Evolutionary conservation across 2,113 vertebrate species (phyloP), one percentile per base, ranked within the genome.

Genomic region (Toxotes jaculatrix): DNA sequence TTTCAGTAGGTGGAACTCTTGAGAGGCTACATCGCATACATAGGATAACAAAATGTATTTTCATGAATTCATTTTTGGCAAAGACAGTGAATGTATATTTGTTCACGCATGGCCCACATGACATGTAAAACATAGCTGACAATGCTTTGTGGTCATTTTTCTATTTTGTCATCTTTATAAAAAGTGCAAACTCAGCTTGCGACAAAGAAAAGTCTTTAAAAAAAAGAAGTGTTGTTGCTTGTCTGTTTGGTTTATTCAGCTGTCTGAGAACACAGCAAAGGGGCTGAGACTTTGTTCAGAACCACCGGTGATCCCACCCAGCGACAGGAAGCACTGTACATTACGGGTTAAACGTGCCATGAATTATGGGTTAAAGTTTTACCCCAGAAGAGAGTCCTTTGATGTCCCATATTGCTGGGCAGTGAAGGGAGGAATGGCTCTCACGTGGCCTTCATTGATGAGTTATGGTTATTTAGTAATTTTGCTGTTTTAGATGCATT

Each of bases 361-460:
- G 79, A 87, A 83, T 88, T 86, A 83, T 77, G 66, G 38, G 63
- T 78, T 72, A 73, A 49, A 49, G 45, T 77, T 87, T 75, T 73
- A 42, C 62, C 56, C 74, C 45, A 27, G 47, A 70, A 80, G 47
- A 86, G 21, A 61, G 23, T 73, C 79, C 68, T 87, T 88, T 80
- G 9, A 81, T 83, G 79, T 80, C n/a, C n/a, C 56, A 70, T 59
- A 83, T 62, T 76, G 74, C 59, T 75, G 47, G 32, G 45, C 45
- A 83, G 65, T 83, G 75, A 74, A 69, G 45, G 47, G 56, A 63
- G 36, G 45, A 86, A 73, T 38, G 62, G 62, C 75, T 62, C 59
- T 80, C 74, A 43, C n/a, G 16, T 83, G 61, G 66, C 56, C 85
- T 87, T 67, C 23, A 38, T 62, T 76, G 74, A 64, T 86, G 64